Conservation (phyloP, 2,888 invertebrate species). For the Chaetogeoica ovagalla region DNA sequence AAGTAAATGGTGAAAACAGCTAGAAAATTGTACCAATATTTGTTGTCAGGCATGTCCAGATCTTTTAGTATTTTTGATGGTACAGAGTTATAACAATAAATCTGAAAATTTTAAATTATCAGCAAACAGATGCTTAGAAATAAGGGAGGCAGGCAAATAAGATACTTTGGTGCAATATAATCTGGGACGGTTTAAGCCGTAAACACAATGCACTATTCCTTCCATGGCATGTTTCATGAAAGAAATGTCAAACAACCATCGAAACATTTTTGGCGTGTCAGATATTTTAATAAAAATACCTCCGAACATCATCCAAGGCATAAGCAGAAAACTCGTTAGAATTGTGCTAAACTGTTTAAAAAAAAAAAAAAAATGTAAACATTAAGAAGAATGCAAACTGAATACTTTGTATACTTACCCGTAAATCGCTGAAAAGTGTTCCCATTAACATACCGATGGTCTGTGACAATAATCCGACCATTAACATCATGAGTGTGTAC, state of each 20-base stretch:
- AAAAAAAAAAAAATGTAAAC: not conserved
- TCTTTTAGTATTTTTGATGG: constrained; percentile 74
- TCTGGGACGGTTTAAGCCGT: constrained; percentile 21
- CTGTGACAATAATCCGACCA: constrained; percentile 83
- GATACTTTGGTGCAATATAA: constrained; percentile 35
- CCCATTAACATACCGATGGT: constrained; percentile 85
- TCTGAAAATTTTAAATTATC: constrained; percentile 20
- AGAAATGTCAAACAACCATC: constrained; percentile 85
- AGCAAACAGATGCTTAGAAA: not conserved
- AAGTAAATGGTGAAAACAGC: constrained; percentile 70
- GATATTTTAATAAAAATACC: constrained; percentile 87
- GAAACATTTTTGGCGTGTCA: constrained; percentile 76
- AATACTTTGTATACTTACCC: constrained; percentile 23
- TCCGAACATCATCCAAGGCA: constrained; percentile 87
- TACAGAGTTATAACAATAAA: constrained; percentile 73
- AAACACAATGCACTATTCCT: constrained; percentile 44
- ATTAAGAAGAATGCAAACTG: not conserved
- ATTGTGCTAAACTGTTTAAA: constrained; percentile 80
- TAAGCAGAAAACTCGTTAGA: constrained; percentile 82
- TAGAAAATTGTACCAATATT: constrained; percentile 69
- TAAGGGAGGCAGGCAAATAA: not conserved
- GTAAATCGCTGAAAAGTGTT: constrained; percentile 60
- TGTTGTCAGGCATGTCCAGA: constrained; percentile 71
- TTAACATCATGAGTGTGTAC: constrained; percentile 72
- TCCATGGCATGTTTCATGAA: constrained; percentile 73